Percentiles rank a stretch among this genome's conserved stretches.
Evolutionary conservation across 2,113 vertebrate genomes (phyloP).

Genomic region (Sterna hirundo): DNA sequence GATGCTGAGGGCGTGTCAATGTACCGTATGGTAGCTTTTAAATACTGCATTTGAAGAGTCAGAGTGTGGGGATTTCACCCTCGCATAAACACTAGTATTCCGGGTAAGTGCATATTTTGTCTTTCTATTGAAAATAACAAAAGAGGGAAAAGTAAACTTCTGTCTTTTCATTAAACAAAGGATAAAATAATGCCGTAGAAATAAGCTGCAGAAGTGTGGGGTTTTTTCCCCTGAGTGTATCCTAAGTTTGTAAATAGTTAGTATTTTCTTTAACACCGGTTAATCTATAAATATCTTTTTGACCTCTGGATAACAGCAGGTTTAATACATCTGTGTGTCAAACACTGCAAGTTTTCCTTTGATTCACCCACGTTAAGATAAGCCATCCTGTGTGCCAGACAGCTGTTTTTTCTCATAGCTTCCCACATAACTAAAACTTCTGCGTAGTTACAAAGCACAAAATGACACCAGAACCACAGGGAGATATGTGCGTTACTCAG

Average conservation of each 20-base stretch:
- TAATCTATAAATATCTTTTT: conserved; percentile 51
- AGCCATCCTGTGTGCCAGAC: conserved; percentile 28
- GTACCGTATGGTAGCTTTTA: not conserved
- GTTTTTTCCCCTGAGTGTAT: not conserved
- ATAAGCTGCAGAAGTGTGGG: not conserved
- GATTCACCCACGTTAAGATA: conserved; percentile 45
- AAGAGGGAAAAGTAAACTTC: conserved; percentile 30
- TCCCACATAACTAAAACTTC: conserved; percentile 44
- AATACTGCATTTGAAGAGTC: not conserved
- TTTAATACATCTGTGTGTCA: conserved; percentile 31
- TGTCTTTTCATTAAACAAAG: conserved; percentile 3
- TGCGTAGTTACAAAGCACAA: conserved; percentile 43
- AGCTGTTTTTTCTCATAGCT: conserved; percentile 56
- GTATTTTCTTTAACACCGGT: conserved; percentile 28
- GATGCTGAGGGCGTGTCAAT: not conserved
- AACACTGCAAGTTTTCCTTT: conserved; percentile 45
- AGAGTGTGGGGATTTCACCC: not conserved
- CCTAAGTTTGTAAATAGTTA: conserved; percentile 8
- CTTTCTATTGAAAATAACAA: conserved; percentile 26
- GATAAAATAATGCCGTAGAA: conserved; percentile 9
- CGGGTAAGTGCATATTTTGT: not conserved
- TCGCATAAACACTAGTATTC: not conserved
- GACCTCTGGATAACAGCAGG: conserved; percentile 1
- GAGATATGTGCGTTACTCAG: not conserved
- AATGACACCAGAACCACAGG: conserved; percentile 14